phyloP scores from a whole-genome alignment of 2,113 vertebrate genomes.

The Galemys pyrenaicus region DNA sequence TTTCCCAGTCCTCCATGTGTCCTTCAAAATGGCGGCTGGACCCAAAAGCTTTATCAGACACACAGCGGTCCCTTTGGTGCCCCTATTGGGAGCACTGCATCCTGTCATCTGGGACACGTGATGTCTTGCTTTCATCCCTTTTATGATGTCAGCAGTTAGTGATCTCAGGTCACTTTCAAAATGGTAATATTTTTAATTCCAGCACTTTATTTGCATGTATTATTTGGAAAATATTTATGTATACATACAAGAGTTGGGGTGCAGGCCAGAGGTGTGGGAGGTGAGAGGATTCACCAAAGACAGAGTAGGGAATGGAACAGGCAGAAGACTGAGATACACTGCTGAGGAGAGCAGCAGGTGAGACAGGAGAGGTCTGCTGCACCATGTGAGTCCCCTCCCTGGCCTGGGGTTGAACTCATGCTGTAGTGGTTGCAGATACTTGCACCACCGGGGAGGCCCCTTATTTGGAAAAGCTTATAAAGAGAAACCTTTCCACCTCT shows the following conservation, averaged over 20 bases:
- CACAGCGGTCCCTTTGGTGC: neutral
- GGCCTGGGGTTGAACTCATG: no score
- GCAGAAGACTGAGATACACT: no score
- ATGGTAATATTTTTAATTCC: neutral
- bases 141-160: neutral
- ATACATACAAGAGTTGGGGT: no score
- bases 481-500: neutral
- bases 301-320: no score
- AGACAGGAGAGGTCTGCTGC: no score
- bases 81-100: neutral
- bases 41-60: neutral
- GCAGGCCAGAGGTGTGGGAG: no score
- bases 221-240: neutral
- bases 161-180: neutral
- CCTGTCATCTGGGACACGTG: neutral
- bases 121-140: neutral
- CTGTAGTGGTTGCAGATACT: no score
- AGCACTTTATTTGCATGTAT: neutral
- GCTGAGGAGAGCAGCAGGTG: no score
- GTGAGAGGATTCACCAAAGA: no score
- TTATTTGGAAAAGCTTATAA: neutral
- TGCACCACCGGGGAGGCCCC: no score
- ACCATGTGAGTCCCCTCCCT: no score
- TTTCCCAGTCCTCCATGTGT: neutral
- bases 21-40: neutral